Conservation (phyloP, 2,888 invertebrate genomes). For the Ornithoptera alexandrae region DNA sequence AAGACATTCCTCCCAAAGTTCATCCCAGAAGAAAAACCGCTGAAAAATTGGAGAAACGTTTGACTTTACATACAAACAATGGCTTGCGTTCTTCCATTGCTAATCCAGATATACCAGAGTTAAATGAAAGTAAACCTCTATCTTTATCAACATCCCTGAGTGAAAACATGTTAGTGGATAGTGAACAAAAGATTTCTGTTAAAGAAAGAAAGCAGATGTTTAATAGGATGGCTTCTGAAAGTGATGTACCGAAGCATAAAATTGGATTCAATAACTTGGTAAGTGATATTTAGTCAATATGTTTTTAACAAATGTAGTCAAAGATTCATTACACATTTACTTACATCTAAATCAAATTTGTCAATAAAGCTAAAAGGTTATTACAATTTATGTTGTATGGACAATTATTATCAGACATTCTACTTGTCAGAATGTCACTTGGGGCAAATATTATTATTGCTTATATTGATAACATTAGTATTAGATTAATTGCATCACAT, state of each 20-base stretch:
- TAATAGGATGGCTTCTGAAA: conserved; percentile 93
- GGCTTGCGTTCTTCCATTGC: conserved; percentile 47
- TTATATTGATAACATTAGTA: background rate
- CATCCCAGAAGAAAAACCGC: conserved; percentile 60
- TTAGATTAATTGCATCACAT: background rate
- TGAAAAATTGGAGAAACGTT: conserved; percentile 56
- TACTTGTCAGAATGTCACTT: background rate
- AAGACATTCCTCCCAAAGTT: conserved; percentile 59
- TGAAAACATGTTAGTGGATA: conserved; percentile 67
- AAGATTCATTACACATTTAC: too few relatives aligned
- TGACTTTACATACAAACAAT: conserved; percentile 42
- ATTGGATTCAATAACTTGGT: conserved; percentile 80
- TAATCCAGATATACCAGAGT: conserved; percentile 46
- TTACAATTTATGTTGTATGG: too few relatives aligned
- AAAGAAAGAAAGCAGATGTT: conserved; percentile 96
- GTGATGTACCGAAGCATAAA: conserved; percentile 79
- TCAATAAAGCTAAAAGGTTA: too few relatives aligned
- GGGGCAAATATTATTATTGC: background rate
- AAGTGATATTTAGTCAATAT: conserved; percentile 44
- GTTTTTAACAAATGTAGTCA: too few relatives aligned
- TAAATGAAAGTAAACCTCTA: conserved; percentile 43
- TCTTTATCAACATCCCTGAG: conserved; percentile 58
- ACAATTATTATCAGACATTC: too few relatives aligned
- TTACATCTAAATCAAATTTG: too few relatives aligned
- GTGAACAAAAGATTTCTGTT: conserved; percentile 88